Evolutionary conservation across 2,113 vertebrate genomes (phyloP).

Genomic region (Pionites leucogaster): DNA sequence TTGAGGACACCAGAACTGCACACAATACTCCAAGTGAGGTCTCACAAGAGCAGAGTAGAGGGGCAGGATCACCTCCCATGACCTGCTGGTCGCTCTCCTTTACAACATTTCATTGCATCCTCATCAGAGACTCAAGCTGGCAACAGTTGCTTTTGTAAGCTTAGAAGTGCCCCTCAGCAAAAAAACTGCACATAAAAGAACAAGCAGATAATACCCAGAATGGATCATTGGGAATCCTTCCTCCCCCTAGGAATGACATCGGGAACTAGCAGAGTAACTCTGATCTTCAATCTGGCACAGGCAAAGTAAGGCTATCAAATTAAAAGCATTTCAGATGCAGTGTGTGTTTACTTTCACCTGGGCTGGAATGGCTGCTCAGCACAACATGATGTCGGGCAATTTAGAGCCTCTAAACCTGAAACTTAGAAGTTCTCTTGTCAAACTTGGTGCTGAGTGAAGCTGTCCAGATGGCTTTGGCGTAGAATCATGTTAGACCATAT

Average conservation of each 20-base stretch:
- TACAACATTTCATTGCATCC: neutral
- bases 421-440: neutral
- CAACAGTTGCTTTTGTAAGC: neutral
- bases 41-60: too few species aligned
- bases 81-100: too few species aligned
- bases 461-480: fast-evolving
- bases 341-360: neutral
- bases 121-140: neutral
- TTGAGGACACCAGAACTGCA: too few species aligned
- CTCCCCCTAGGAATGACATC: neutral
- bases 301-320: neutral
- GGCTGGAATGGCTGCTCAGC: neutral
- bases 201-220: neutral
- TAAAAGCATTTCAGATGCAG: neutral
- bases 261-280: neutral
- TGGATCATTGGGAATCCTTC: fast-evolving
- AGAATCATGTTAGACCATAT: neutral
- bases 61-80: too few species aligned
- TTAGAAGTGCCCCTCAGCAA: neutral
- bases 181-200: neutral
- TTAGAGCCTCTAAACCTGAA: neutral
- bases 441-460: neutral
- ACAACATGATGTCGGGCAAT: neutral
- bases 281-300: neutral
- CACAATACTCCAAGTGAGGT: too few species aligned